Percentiles rank a stretch among this genome's conserved stretches.
These are phyloP conservation scores for Arothron firmamentum DNA, from an alignment of 2,113 vertebrate species.

Conservation along the genomic window DNA sequence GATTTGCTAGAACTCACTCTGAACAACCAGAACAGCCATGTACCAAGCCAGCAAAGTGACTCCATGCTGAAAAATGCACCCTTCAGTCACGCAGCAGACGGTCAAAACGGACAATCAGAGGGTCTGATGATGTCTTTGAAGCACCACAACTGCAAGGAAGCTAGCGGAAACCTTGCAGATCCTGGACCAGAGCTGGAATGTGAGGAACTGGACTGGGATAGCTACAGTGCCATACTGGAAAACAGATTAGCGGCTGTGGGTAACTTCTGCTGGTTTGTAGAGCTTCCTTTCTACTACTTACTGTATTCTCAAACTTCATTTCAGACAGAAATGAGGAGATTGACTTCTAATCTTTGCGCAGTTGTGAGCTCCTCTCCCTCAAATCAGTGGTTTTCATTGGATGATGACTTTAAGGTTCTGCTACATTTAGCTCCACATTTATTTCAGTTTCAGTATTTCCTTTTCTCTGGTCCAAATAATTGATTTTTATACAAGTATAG, in stretches of 20 bases:
- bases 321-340: neutral
- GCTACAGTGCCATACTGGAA: slow-evolving; percentile 71
- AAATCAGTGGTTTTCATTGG: no score
- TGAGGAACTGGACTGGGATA: slow-evolving; percentile 79
- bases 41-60: neutral
- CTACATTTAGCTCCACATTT: no score
- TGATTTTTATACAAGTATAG: no score
- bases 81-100: no score
- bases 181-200: slow-evolving; percentile 67
- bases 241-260: slow-evolving; percentile 68
- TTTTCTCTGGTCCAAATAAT: no score
- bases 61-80: no score
- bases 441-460: no score
- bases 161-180: slow-evolving; percentile 50
- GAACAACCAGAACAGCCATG: slow-evolving; percentile 40
- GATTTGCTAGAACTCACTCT: slow-evolving; percentile 22
- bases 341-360: no score
- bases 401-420: no score
- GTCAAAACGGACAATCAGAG: no score
- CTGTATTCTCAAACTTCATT: neutral
- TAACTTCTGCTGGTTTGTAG: slow-evolving; percentile 36
- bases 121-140: slow-evolving; percentile 42
- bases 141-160: slow-evolving; percentile 42
- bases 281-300: neutral
- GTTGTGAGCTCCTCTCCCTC: no score